Evolutionary conservation across 1,140 invertebrate genomes (phyloP), one percentile per base, ranked within the genome.

Genomic region (Vollenhovia emeryi): DNA sequence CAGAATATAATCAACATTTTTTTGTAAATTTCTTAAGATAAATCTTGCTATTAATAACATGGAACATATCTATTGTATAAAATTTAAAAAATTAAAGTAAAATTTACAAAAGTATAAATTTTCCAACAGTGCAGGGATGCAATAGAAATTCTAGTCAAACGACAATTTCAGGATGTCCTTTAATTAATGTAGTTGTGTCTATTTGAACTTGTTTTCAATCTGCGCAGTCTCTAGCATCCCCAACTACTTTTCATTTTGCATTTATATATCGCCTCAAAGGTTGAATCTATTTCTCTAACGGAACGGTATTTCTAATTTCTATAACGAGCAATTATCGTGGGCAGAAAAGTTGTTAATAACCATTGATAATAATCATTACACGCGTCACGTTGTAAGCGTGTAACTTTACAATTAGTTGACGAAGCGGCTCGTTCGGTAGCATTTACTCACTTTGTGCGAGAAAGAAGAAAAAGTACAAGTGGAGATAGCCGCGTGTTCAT

Each of bases 331-430:
- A 40, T 45, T 48, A 45, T 50, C 62, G 33, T 27, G 24, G 33
- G 27, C 33, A 79, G 45, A 79, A 21, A 33, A 8, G 24, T 43
- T 33, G 24, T 66, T 79, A 68, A 68, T 55, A 27, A 68, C 3
- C 24, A 24, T 68, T 79, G 36, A 68, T 40, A 33, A 68, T 52
- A 40, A 68, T 52, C 30, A 24, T 68, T 79, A 68, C 48, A 15
- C 33, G 60, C 8, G 13, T 33, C 45, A 27, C 36, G 33, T 55
- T 68, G 62, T 27, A 24, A 55, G 33, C 45, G 33, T 21, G 48
- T 52, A 18, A 71, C 21, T 57, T 57, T n/a, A 36, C n/a, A 50
- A 80, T 80, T 80, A 80, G 76, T 80, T 43, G 3, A 24, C 48
- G 7, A 52, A 52, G n/a, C 66, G 50, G 24, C 43, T 71, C 18